Evolutionary conservation across 2,797 vertebrate species (phyloP), one percentile per base, ranked within the genome.

Genomic region (Crenichthys baileyi): DNA sequence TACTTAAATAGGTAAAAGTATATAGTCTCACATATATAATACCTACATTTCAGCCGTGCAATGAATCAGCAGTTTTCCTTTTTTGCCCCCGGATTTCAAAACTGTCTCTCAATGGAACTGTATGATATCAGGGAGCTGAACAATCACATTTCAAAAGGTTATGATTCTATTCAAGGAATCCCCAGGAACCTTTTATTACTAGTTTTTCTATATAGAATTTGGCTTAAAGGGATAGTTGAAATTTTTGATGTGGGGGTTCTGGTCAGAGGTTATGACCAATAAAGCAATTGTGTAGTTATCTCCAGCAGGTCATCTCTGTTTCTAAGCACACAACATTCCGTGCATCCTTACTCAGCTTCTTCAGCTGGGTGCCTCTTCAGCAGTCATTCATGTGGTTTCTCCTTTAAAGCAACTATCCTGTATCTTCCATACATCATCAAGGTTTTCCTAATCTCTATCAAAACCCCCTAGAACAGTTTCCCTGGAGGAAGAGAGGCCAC

Each of bases 1-100:
- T 67, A 70, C 31, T 77, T 36, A 71, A 76, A 73, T 48, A 76
- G n/a, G 76, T 29, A 15, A 29, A 70, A 68, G 61, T 58, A 60
- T 11, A 44, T 9, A 20, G 22, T 55, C 61, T 2, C 16, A 51
- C 3, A 20, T 51, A 39, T 20, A 39, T 39, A 65, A 36, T 41
- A 67, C 8, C 0, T 13, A 41, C 36, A 67, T 24, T 75, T 36
- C 11, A 74, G 55, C 58, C 39, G 16, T 50, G 8, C 18, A 51
- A 29, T 63, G 0, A 61, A 50, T 31, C 75, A 58, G n/a, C 72
- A 46, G 8, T 58, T 68, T 41, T 55, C 63, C 29, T 77, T 82
- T 89, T 41, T 58, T 78, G 50, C 78, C 46, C 50, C 56, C 56
- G 77, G n/a, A 70, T 78, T 79, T 48, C 26, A 1, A 31, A 12